Conservation (phyloP, 2,113 vertebrate genomes). For the Numida meleagris region DNA sequence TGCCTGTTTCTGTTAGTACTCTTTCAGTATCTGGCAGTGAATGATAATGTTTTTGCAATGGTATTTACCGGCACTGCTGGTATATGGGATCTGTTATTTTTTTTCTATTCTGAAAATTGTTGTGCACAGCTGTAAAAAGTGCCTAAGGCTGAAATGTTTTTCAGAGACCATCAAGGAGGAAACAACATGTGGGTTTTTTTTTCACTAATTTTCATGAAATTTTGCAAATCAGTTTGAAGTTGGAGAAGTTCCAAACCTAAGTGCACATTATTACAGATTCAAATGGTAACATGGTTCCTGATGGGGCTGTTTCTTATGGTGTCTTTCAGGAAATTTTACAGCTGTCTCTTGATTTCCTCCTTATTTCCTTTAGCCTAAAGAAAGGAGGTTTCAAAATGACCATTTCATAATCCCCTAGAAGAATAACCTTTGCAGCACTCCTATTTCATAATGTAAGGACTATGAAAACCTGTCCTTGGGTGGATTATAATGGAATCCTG, state of each 20-base stretch:
- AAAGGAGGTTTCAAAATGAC: conserved; percentile 32
- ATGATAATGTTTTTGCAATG: conserved; percentile 63
- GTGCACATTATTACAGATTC: neutral
- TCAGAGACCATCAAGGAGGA: conserved; percentile 25
- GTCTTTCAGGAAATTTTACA: conserved; percentile 27
- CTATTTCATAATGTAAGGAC: conserved; percentile 29
- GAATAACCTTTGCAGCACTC: conserved; percentile 39
- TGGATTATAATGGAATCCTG: conserved; percentile 46
- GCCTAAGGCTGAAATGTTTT: conserved; percentile 11
- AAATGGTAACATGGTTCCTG: neutral
- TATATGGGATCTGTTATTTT: conserved; percentile 33
- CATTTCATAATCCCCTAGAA: conserved; percentile 40
- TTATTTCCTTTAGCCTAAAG: neutral
- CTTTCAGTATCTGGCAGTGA: conserved; percentile 66
- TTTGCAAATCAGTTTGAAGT: conserved; percentile 14
- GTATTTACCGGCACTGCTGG: conserved; percentile 55
- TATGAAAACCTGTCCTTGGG: conserved; percentile 50
- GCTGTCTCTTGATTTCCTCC: neutral
- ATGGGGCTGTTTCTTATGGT: conserved; percentile 11
- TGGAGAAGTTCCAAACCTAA: conserved; percentile 59
- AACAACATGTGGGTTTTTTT: neutral
- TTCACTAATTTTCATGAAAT: conserved; percentile 5
- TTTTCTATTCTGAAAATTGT: conserved; percentile 33
- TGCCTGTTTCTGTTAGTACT: conserved; percentile 54
- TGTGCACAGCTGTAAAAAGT: conserved; percentile 48